phyloP scores from a whole-genome alignment of 2,888 invertebrate genomes.

The Tetragonula carbonaria region DNA sequence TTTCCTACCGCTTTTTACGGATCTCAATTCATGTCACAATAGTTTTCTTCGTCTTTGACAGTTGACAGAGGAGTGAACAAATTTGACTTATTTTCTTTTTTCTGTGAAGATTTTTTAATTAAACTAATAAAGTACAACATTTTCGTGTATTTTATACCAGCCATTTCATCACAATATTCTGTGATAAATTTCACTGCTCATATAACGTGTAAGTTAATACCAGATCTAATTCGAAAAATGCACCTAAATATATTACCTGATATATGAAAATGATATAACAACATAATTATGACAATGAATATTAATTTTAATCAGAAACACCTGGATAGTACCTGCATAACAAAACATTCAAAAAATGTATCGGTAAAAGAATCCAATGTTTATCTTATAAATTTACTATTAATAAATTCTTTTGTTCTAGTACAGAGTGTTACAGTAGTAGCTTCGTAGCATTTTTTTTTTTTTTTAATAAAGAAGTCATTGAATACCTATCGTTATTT shows the following conservation, averaged over 20 bases:
- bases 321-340: not conserved
- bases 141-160: too few relatives aligned
- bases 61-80: not conserved
- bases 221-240: too few relatives aligned
- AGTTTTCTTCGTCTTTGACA: not conserved
- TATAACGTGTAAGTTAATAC: too few relatives aligned
- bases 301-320: not conserved
- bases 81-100: not conserved
- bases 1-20: constrained; percentile 1
- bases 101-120: not conserved
- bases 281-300: not conserved
- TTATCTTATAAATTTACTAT: too few relatives aligned
- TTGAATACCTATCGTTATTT: too few relatives aligned
- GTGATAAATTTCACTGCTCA: too few relatives aligned
- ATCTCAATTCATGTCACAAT: not conserved
- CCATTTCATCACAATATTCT: too few relatives aligned
- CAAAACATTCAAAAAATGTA: not conserved
- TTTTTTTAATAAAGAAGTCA: too few relatives aligned
- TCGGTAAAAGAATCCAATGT: not conserved
- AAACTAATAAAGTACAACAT: not conserved
- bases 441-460: too few relatives aligned
- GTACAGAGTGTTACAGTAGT: too few relatives aligned
- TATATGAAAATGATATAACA: too few relatives aligned
- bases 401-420: too few relatives aligned
- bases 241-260: not conserved